Evolutionary conservation across 2,113 vertebrate species (phyloP), one percentile per base, ranked within the genome.

Genomic region (Anguilla rostrata): DNA sequence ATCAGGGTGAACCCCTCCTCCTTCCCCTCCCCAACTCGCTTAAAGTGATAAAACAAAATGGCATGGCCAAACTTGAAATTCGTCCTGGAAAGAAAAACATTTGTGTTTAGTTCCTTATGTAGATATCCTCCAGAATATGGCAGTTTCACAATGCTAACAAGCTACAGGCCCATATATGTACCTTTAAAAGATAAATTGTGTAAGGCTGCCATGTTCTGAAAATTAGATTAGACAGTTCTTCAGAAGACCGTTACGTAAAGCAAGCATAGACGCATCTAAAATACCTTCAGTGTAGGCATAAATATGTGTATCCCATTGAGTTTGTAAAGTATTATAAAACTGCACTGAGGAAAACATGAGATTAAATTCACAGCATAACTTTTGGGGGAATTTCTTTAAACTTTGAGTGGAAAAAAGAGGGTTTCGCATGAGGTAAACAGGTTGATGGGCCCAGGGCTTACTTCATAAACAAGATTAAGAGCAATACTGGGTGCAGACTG

Each of bases 401-500:
- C n/a, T 34, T 75, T 34, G 60, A 66, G 11, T 81, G 39, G 22
- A 82, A 53, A 49, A 82, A 82, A 82, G n/a, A 75, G n/a, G 11
- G 18, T 75, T 34, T 75, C 71, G 34, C 26, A 75, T 75, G 71
- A 75, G n/a, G 71, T 20, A 75, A 75, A 34, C n/a, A 12, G 71
- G 71, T 82, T n/a, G 81, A 26, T 49, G 20, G 57, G 78, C 12
- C 81, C n/a, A 81, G 16, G 60, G 60, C 63, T 49, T 34, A 12
- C 41, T 86, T 81, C 78, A 43, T 20, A 43, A 81, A 66, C 49
- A 78, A 86, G 26, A 66, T 63, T 86, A 60, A 49, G 40, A 49
- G 81, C 53, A 82, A 82, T 82, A 53, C 81, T 8, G 22, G 81
- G 57, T 83, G 81, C 81, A 53, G 63, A 75, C 63, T 26, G 86